Evolutionary conservation across 2,113 vertebrate species (phyloP).

Genomic region (Gymnocephalus cernua): DNA sequence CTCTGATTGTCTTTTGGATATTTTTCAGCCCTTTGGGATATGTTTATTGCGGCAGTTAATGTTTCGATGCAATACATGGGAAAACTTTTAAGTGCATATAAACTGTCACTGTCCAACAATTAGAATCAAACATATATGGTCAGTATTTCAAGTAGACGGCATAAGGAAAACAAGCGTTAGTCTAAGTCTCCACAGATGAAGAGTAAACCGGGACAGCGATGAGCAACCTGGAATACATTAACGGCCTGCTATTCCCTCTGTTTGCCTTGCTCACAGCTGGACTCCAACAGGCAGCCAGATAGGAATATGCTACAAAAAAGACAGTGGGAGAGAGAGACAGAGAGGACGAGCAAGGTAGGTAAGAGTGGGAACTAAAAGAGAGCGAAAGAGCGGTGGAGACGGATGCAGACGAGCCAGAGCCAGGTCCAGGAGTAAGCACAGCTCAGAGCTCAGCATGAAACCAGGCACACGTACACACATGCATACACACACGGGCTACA

Average conservation of each 20-base stretch:
- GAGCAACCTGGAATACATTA: slow-evolving; percentile 41
- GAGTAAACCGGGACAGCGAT: slow-evolving; percentile 5
- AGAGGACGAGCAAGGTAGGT: slow-evolving; percentile 16
- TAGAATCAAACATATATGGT: background rate
- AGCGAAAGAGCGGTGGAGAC: slow-evolving; percentile 18
- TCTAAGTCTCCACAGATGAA: slow-evolving; percentile 8
- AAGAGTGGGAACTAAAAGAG: slow-evolving; percentile 15
- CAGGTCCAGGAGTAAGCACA: slow-evolving; percentile 65
- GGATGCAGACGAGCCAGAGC: slow-evolving; percentile 66
- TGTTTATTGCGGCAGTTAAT: too few relatives aligned
- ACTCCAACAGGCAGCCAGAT: slow-evolving; percentile 33
- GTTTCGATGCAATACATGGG: too few relatives aligned
- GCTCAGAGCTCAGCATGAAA: slow-evolving; percentile 71
- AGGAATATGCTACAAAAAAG: slow-evolving; percentile 24
- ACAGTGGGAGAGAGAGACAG: slow-evolving; percentile 12
- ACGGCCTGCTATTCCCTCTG: slow-evolving; percentile 27
- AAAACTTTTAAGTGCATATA: background rate
- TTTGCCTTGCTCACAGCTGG: slow-evolving; percentile 62
- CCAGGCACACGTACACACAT: slow-evolving; percentile 19
- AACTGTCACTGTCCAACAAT: background rate
- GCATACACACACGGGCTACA: slow-evolving; percentile 38
- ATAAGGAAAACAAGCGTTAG: background rate
- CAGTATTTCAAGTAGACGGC: background rate
- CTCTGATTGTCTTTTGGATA: too few relatives aligned
- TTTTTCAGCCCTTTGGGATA: too few relatives aligned